Evolutionary conservation across 37 sponge, comb jelly and placozoan species (phyloP), one percentile per base, ranked within the genome.

Genomic region (Spongilla lacustris): DNA sequence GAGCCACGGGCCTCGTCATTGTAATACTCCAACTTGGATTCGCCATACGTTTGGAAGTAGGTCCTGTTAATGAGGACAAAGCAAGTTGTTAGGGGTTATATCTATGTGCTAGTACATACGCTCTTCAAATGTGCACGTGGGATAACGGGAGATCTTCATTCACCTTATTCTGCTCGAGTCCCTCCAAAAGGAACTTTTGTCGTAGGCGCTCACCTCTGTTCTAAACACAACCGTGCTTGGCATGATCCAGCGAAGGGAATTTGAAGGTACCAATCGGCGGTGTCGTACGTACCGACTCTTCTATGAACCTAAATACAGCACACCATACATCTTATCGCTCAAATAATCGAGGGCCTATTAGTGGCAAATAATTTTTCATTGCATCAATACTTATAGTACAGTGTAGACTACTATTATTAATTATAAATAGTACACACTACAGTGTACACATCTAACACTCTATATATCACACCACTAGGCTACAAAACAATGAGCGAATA

Each of bases 31-130:
- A 86, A 25, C 25, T 79, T 74, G n/a, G 73, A 79, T 9, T 24
- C 74, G 19, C 87, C 87, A 80, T 86, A 86, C 2, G 27, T 28
- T 21, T 14, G 24, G 19, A 83, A 74, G 33, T 83, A 83, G 31
- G 50, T 36, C 68, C 81, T 79, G 79, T 25, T 25, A 28, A n/a
- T n/a, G n/a, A n/a, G n/a, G n/a, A n/a, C 5, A 74, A 74, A 30
- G 23, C 2, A 30, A 30, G 2, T 11, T 74, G 75, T 69, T 4
- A 28, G 70, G 25, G 4, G 25, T n/a, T n/a, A n/a, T n/a, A n/a
- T n/a, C n/a, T n/a, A n/a, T n/a, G n/a, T n/a, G n/a, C n/a, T n/a
- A n/a, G n/a, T n/a, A n/a, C n/a, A n/a, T n/a, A n/a, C n/a, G n/a
- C n/a, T n/a, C n/a, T n/a, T n/a, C n/a, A n/a, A n/a, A n/a, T n/a